Percentiles rank a stretch among this genome's conserved stretches.
phyloP scores from a whole-genome alignment of 1,140 invertebrate genomes.

The Pissodes strobi region DNA sequence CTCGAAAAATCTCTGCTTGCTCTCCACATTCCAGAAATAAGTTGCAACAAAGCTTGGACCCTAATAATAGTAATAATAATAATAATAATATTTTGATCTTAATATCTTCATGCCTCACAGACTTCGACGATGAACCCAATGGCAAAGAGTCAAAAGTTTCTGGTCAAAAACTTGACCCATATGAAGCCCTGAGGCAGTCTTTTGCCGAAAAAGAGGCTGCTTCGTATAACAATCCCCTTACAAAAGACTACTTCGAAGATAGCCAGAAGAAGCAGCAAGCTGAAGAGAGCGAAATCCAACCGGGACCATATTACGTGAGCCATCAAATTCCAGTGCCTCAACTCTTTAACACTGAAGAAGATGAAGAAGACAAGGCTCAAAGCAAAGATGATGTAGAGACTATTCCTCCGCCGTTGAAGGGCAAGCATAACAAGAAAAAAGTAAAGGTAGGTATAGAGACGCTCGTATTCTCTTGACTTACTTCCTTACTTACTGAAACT shows the following conservation, averaged over 20 bases:
- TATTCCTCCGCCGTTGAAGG: conserved; percentile 8
- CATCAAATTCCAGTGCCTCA: conserved; percentile 26
- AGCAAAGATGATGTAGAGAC: conserved; percentile 28
- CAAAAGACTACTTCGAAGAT: conserved; percentile 40
- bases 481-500: no score
- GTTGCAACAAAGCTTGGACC: no score
- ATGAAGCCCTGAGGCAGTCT: conserved; percentile 11
- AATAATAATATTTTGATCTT: no score
- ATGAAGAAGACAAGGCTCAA: conserved; percentile 19
- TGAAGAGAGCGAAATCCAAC: neutral
- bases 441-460: conserved; percentile 19
- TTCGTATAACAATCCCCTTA: neutral
- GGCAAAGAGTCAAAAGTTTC: no score
- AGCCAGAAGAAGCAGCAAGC: conserved; percentile 27
- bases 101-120: no score
- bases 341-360: neutral
- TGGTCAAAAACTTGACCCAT: conserved; percentile 19
- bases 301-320: conserved; percentile 29
- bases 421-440: conserved; percentile 20
- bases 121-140: no score
- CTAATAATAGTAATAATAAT: no score
- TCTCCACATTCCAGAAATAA: no score
- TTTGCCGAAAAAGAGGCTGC: neutral
- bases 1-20: no score
- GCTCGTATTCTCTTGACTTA: no score